Evolutionary conservation across 2,888 invertebrate species (phyloP).

Genomic region (Callyntrura sp.): DNA sequence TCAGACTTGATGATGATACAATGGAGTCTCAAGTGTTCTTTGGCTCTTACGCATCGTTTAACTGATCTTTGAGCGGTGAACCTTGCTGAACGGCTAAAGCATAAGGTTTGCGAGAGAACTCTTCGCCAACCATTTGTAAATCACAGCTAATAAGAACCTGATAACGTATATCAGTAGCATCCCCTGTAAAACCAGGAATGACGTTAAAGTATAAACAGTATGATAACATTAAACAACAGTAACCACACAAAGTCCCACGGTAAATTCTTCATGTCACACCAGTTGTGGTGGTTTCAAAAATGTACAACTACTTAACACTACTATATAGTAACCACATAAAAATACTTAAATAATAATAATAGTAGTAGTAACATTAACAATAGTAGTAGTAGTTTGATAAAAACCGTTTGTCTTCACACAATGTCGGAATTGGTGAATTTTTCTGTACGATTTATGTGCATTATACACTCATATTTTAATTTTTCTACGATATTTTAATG

Average conservation of each 20-base stretch:
- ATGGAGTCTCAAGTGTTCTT: neutral
- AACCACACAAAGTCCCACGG: neutral
- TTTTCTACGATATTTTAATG: too few species aligned
- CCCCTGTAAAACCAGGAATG: conserved; percentile 87
- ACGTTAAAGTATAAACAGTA: neutral
- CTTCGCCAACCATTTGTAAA: conserved; percentile 96
- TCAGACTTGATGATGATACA: conserved; percentile 61
- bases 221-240: neutral
- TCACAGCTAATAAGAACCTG: conserved; percentile 94
- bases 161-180: conserved; percentile 96
- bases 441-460: too few species aligned
- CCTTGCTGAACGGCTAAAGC: conserved; percentile 99
- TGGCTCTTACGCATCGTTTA: conserved; percentile 95
- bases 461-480: too few species aligned
- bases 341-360: too few species aligned
- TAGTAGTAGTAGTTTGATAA: too few species aligned
- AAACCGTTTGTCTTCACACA: too few species aligned
- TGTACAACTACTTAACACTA: too few species aligned
- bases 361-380: too few species aligned
- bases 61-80: conserved; percentile 96
- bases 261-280: neutral
- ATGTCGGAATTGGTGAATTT: too few species aligned
- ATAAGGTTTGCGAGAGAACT: conserved; percentile 97
- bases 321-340: too few species aligned
- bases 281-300: conserved; percentile 2